Evolutionary conservation across 2,113 vertebrate genomes (phyloP).

Genomic region (Grallaria varia): DNA sequence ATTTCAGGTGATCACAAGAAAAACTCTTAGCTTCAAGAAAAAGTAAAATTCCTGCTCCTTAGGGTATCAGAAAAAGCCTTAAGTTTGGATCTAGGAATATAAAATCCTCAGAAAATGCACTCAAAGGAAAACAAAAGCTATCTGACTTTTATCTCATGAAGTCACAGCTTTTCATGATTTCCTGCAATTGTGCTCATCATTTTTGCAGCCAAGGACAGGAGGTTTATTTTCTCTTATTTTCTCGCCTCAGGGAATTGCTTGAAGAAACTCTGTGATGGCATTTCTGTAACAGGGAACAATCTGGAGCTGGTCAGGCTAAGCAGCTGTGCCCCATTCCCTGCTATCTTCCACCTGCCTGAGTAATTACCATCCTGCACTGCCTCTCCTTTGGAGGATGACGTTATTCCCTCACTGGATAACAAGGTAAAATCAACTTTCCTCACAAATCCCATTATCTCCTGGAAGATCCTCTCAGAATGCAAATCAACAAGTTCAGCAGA

Average conservation of each 20-base stretch:
- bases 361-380: constrained; percentile 13
- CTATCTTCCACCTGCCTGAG: constrained; percentile 10
- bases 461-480: constrained; percentile 24
- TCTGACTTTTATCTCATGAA: neutral
- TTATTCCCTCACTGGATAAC: constrained; percentile 35
- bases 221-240: constrained; percentile 27
- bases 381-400: neutral
- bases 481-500: constrained; percentile 50
- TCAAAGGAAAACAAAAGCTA: neutral
- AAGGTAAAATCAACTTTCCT: constrained; percentile 59
- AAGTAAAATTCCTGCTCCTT: neutral
- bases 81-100: neutral
- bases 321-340: neutral
- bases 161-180: constrained; percentile 11
- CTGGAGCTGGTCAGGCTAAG: neutral
- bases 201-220: neutral
- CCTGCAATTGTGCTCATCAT: neutral
- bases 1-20: neutral
- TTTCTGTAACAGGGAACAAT: neutral
- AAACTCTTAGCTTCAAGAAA: neutral
- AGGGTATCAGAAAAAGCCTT: neutral
- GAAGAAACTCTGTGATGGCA: neutral
- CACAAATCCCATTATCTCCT: constrained; percentile 58
- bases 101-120: neutral
- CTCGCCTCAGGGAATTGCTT: neutral